Evolutionary conservation across 1,140 invertebrate genomes (phyloP), one percentile per base, ranked within the genome.

Genomic region (Aphaenogaster floridana): DNA sequence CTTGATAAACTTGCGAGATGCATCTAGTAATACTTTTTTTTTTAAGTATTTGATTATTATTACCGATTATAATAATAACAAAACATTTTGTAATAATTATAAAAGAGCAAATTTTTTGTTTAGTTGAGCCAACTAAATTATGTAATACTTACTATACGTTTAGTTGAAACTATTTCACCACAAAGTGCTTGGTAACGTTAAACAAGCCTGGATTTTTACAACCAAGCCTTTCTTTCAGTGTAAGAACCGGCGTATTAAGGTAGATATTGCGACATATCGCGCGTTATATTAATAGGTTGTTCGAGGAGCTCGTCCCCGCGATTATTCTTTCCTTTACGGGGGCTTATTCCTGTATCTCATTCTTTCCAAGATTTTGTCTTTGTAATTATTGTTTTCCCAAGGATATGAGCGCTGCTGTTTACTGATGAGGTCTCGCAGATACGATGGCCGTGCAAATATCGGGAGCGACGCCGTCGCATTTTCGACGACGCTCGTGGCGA

Each of bases 401-500:
- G 52, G 28, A 72, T 48, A 72, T 15, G 54, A 63, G 57, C 57
- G 80, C 45, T 28, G n/a, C 54, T 36, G 69, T 72, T 61, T 72
- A 63, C 28, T 57, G 68, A 50, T 63, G 69, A 74, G 34, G 34
- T 74, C 5, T 83, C 54, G 48, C 68, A 61, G 80, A 84, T 50
- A 76, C 54, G 54, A n/a, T 28, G 39, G 2, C 34, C 69, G 54
- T 39, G 52, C 89, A 39, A 84, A 76, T 74, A 71, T 72, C 36
- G 52, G n/a, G 39, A 84, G 63, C 39, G 71, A 54, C 54, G 66
- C 54, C 88, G 78, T 86, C 74, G 81, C 68, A 61, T 45, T 61
- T 57, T 36, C 71, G 71, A 63, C 50, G 80, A 42, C 66, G 84
- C 85, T 72, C 72, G 69, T 66, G 64, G 39, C 88, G 88, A 69